These are phyloP conservation scores for Oxyura jamaicensis DNA, from an alignment of 2,113 vertebrate species.

Conservation along the genomic window DNA sequence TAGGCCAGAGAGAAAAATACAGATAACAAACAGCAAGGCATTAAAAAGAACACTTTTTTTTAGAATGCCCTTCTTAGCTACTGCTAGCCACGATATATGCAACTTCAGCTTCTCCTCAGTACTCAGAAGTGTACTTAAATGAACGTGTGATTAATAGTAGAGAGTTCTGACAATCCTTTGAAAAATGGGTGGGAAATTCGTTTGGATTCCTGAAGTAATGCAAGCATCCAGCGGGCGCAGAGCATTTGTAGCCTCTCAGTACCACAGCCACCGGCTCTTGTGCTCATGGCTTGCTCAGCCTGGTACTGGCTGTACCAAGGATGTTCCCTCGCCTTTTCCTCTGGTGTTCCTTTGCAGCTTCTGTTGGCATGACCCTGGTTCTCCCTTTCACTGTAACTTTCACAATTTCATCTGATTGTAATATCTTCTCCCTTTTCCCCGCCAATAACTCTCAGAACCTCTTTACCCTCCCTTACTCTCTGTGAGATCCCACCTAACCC, in stretches of 20 bases:
- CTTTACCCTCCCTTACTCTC: neutral
- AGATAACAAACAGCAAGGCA: neutral
- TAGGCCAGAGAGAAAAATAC: neutral
- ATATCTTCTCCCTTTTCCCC: neutral
- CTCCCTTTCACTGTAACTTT: neutral
- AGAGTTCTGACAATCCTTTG: neutral
- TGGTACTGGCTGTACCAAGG: neutral
- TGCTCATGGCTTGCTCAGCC: accelerated
- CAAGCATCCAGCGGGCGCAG: neutral
- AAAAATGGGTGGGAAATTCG: accelerated
- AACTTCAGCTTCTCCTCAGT: neutral
- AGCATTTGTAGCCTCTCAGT: neutral
- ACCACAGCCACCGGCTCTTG: neutral
- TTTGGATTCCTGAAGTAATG: neutral
- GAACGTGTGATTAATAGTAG: neutral
- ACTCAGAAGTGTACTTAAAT: neutral
- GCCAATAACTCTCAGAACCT: neutral
- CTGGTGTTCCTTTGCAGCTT: neutral
- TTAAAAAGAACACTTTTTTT: neutral
- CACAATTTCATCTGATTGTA: neutral
- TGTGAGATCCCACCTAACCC: neutral
- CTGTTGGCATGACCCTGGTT: neutral
- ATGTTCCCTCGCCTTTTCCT: neutral
- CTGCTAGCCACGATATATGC: neutral
- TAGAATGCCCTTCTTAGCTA: neutral